A percentile compares a stretch with the other conserved stretches of the same genome.
phyloP scores from a whole-genome alignment of 2,797 vertebrate genomes.

The Falco peregrinus region DNA sequence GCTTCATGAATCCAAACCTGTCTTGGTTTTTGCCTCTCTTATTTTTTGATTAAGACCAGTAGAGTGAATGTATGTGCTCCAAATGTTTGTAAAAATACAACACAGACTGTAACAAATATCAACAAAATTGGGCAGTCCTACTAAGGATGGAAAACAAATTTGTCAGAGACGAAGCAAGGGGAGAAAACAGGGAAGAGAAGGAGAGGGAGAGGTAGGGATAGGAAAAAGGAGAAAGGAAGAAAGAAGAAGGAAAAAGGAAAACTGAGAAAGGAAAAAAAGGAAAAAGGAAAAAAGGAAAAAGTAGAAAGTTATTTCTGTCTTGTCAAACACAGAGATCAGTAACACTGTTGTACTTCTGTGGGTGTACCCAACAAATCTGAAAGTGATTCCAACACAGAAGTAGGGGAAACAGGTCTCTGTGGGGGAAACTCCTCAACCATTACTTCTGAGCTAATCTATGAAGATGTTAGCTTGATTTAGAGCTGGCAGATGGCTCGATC shows the following conservation, averaged over 20 bases:
- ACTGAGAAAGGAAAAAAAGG: no score
- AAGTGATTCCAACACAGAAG: not conserved
- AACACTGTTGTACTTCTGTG: not conserved
- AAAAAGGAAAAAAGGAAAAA: not conserved
- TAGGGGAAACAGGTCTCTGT: not conserved
- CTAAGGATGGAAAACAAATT: constrained; percentile 36
- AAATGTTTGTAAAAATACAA: not conserved
- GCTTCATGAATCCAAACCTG: not conserved
- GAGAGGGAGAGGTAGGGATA: not conserved
- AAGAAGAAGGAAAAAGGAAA: not conserved
- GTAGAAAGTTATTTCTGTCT: not conserved
- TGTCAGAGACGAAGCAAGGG: not conserved
- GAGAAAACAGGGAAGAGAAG: not conserved
- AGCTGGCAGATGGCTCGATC: not conserved
- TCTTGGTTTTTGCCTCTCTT: not conserved
- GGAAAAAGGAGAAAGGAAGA: no score
- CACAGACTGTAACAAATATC: not conserved
- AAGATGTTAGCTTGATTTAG: not conserved
- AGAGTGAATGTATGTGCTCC: not conserved
- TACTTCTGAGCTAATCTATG: not conserved
- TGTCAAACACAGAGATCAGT: not conserved
- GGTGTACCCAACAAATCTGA: not conserved
- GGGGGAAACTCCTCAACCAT: not conserved
- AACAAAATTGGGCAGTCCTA: not conserved
- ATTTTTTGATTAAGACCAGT: not conserved